These are phyloP conservation scores for Drosophila stalkeri DNA, from an alignment of 2,888 invertebrate species.

Conservation along the genomic window DNA sequence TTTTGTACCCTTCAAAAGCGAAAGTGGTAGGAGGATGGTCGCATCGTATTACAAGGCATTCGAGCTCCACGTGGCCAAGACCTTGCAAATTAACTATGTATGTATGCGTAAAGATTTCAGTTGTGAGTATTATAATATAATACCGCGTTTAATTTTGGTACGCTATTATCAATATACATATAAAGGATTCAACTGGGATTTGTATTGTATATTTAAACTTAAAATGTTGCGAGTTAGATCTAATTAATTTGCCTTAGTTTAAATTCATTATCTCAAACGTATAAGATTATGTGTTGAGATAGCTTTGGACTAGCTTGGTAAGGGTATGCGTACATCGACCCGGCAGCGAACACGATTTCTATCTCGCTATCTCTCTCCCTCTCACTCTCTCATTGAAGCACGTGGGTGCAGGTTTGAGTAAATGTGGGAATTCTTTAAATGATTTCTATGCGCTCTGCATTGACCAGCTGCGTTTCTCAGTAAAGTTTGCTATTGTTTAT, in stretches of 20 bases:
- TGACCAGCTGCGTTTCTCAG: slow-evolving; percentile 21
- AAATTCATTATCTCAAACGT: not conserved
- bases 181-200: not conserved
- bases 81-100: slow-evolving; percentile 9
- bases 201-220: not conserved
- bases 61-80: slow-evolving; percentile 33
- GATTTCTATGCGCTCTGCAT: slow-evolving; percentile 6
- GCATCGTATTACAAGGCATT: slow-evolving; percentile 4
- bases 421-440: slow-evolving; percentile 17
- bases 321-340: slow-evolving; percentile 9
- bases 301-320: not conserved
- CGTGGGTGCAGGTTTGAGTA: slow-evolving; percentile 23
- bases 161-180: no score
- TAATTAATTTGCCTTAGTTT: not conserved
- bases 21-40: slow-evolving; percentile 26
- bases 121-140: slow-evolving; percentile 34
- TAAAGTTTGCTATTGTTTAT: slow-evolving; percentile 18
- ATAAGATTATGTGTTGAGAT: no score
- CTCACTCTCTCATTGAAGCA: slow-evolving; percentile 16
- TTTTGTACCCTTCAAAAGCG: slow-evolving; percentile 6
- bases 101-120: slow-evolving; percentile 1
- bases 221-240: not conserved
- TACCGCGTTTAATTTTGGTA: not conserved
- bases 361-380: not conserved
- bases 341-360: not conserved